phyloP scores from a whole-genome alignment of 2,113 vertebrate genomes.

The Fregetta grallaria region DNA sequence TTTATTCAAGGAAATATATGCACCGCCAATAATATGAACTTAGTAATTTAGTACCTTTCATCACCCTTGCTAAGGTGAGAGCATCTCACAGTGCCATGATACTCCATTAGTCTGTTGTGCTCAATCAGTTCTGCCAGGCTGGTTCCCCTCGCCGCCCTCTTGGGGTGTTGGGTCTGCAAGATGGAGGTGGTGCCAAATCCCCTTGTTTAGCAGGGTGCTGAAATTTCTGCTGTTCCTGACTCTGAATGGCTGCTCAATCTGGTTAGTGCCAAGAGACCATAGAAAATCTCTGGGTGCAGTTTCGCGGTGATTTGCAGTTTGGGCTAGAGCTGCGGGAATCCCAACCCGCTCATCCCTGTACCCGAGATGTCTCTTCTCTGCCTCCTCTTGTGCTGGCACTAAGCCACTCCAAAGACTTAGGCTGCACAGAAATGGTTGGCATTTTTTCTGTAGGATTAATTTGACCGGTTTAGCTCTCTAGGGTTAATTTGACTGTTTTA shows the following conservation, averaged over 20 bases:
- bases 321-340: not conserved
- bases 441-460: not conserved
- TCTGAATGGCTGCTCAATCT: not conserved
- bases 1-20: not conserved
- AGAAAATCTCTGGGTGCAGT: not conserved
- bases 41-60: not conserved
- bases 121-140: not conserved
- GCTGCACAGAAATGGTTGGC: not conserved
- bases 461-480: not conserved
- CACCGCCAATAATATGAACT: not conserved
- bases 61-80: not conserved
- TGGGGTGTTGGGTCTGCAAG: not conserved
- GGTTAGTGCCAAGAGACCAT: not conserved
- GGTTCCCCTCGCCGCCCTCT: not conserved
- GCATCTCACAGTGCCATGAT: fast-evolving
- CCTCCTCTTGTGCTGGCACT: not conserved
- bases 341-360: not conserved
- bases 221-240: not conserved
- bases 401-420: not conserved
- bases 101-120: not conserved
- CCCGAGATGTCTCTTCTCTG: not conserved
- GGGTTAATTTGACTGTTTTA: not conserved
- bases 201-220: not conserved
- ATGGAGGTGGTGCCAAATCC: not conserved
- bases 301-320: not conserved